Base-by-base conservation (phyloP, 1,140 invertebrate genomes). In the Drosophila malerkotliana region DNA sequence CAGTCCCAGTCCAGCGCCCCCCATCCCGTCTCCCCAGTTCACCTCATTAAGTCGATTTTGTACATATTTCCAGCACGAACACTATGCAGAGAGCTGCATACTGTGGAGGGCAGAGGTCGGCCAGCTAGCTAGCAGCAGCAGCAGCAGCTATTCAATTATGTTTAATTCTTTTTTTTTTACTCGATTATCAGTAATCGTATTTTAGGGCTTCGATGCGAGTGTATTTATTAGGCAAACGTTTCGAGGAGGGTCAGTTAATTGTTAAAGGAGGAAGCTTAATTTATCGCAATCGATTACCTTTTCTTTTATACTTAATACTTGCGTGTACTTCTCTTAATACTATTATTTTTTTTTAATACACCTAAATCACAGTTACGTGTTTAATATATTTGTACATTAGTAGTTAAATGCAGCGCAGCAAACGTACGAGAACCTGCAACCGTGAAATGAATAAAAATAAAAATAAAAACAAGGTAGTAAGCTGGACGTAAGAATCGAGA, bases 371-470 rank as follows among this genome's bases (percentile, higher is more conserved):
- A 21, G 60, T 62, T 59, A 62, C 67, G 64, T 69, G 51, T 61
- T 79, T 79, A 64, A 61, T 69, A 55, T 72, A 69, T 55, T 59
- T 85, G 60, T 85, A 80, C 48, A 63, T 80, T 74, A 80, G 66
- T 80, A 85, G 77, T 49, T 77, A 78, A 85, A 82, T 63, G 47
- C 28, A 64, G 41, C 45, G 53, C 41, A 60, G 26, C 41, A 15
- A 41, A 15, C 14, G 34, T 49, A 15, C 60, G 37, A 12, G 51
- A 41, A 49, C 6, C 48, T 4, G n/a, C 24, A 30, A 32, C 14
- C n/a, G 41, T 15, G 7, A 51, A 28, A 49, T 12, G n/a, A 34
- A 58, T 47, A 45, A 8, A 60, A 61, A 26, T 21, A 21, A 21
- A 21, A 26, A 34, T n/a, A 28, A 15, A 8, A 12, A 18, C 5